Conservation (phyloP, 37 sponge, comb jelly and placozoan species). For the Theonella swinhoei region DNA sequence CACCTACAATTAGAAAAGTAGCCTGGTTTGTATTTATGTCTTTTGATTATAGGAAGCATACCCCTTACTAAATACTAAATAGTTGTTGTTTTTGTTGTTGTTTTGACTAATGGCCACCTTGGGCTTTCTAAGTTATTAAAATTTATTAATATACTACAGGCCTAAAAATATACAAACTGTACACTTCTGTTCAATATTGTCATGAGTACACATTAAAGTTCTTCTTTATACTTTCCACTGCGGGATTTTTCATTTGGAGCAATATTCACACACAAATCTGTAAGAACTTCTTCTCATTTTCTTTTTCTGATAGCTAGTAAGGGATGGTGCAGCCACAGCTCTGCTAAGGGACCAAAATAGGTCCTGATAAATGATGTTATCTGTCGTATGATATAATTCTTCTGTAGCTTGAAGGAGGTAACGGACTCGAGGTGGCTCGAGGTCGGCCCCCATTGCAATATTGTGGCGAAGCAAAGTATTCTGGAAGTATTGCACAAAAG, state of each 20-base stretch:
- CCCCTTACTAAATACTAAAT: no score
- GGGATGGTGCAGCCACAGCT: slow-evolving; percentile 3
- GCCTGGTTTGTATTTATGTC: no score
- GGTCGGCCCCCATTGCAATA: slow-evolving; percentile 18
- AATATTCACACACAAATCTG: not conserved
- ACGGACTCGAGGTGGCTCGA: slow-evolving; percentile 17
- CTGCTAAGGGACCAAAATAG: not conserved
- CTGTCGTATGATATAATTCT: slow-evolving; percentile 8
- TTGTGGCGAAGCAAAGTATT: not conserved
- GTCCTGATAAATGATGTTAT: not conserved
- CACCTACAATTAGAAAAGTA: no score
- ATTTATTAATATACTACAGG: no score
- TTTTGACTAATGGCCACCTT: no score
- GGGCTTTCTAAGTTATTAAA: no score
- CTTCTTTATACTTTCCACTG: no score
- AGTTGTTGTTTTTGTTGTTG: no score
- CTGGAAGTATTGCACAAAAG: slow-evolving; percentile 12
- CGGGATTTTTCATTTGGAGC: not conserved
- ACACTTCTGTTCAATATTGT: no score
- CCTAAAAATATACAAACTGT: not conserved
- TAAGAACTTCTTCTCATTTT: not conserved
- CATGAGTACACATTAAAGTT: no score
- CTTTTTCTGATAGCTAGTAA: not conserved
- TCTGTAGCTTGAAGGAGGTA: slow-evolving; percentile 8
- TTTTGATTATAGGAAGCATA: no score